Base-by-base conservation (phyloP, 1,140 invertebrate species). In the Cotesia typhae region DNA sequence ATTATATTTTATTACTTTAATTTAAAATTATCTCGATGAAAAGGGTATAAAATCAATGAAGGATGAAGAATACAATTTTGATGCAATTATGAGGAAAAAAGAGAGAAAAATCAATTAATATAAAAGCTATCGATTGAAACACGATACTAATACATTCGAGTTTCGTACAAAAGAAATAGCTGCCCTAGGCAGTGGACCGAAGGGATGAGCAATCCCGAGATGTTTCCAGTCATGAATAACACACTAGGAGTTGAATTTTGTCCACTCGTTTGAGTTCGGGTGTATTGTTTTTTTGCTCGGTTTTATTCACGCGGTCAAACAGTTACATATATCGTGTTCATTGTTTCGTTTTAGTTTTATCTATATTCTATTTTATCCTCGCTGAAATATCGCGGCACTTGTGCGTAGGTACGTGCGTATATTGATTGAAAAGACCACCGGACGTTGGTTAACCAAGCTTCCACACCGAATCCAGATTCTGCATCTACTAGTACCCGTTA, bases 161-260 rank as follows among this genome's bases (percentile, higher is more conserved):
- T 37, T 7, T 37, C 55, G 20, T 75, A 68, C 74, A 76, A 75
- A 79, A 77, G 77, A 78, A 77, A 79, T 76, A 76, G 66, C 67
- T 73, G 75, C 76, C 66, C 52, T 51, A 65, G 66, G 76, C 74
- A 64, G 20, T 67, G 75, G 63, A 74, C 51, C 36, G 65, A 4
- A 64, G 74, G 41, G 71, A 77, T 72, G 76, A 77, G 61, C 37
- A 64, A 65, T 78, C 72, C 76, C 64, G 68, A 59, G 76, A 55
- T 55, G 73, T 78, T 77, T 75, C 73, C 41, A 75, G 63, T 72
- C 74, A 77, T 79, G 77, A 79, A 77, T 77, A 77, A 79, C 75
- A 70, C 72, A 71, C 64, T 67, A 64, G 70, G 47, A 68, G 69
- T 47, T 4, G 6, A 57, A 47, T 14, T 38, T 51, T 72, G 70